phyloP scores from a whole-genome alignment of 2,797 vertebrate genomes.

The Cephalopachus bancanus region DNA sequence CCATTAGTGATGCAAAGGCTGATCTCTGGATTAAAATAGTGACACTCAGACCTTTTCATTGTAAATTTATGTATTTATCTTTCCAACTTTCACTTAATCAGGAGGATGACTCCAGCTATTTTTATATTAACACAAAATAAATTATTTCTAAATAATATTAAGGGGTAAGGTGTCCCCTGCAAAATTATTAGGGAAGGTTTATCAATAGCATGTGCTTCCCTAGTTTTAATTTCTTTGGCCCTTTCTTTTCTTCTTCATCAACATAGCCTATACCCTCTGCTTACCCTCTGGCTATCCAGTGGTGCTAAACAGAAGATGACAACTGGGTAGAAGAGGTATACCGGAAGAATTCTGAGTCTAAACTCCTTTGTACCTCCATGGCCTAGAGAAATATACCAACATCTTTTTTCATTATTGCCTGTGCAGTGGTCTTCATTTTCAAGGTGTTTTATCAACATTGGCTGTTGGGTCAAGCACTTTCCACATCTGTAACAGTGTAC shows the following conservation, averaged over 20 bases:
- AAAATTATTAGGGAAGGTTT: background rate
- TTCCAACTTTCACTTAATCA: constrained; percentile 43
- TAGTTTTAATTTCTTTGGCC: background rate
- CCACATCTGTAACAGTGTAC: background rate
- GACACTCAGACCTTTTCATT: background rate
- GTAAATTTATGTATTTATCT: background rate
- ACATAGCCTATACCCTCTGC: background rate
- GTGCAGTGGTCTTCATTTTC: background rate
- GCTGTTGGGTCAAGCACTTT: background rate
- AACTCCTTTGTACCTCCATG: background rate
- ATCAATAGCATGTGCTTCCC: background rate
- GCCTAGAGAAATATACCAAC: background rate
- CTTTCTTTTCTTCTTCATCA: background rate
- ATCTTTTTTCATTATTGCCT: background rate
- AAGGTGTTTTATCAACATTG: constrained; percentile 21
- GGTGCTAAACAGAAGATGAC: background rate
- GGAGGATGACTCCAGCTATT: background rate
- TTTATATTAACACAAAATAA: constrained; percentile 1
- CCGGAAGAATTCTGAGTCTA: background rate
- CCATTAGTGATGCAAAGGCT: background rate
- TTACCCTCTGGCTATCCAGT: background rate
- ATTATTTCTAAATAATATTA: background rate
- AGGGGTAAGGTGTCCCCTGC: background rate
- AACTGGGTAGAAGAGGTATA: background rate
- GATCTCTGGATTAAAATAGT: background rate